Evolutionary conservation across 2,888 invertebrate species (phyloP).

Genomic region (Volucella inanis): DNA sequence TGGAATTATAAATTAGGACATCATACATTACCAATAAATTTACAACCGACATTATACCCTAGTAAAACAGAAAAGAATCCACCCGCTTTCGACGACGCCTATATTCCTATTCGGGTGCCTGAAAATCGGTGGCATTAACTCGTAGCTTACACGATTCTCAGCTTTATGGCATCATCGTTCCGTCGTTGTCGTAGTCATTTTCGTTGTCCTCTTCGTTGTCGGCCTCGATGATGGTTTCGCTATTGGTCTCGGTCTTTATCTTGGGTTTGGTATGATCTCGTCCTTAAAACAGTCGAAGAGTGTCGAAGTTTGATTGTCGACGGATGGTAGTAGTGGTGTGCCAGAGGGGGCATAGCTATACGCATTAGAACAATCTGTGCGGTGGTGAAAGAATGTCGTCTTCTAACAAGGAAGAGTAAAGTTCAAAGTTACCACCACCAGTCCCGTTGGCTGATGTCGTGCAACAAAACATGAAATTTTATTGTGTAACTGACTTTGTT

Average conservation of each 20-base stretch:
- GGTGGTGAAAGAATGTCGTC: neutral
- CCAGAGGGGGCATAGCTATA: neutral
- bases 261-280: no score
- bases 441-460: constrained; percentile 3
- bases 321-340: neutral
- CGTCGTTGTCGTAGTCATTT: neutral
- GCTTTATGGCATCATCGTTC: constrained; percentile 31
- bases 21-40: constrained; percentile 63
- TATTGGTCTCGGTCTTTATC: neutral
- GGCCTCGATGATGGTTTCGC: neutral
- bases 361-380: neutral
- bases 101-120: constrained; percentile 6
- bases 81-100: constrained; percentile 23
- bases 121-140: constrained; percentile 47
- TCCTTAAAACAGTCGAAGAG: neutral
- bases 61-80: constrained; percentile 38
- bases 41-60: constrained; percentile 46
- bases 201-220: neutral
- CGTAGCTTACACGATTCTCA: constrained; percentile 38
- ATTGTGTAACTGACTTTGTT: constrained; percentile 57
- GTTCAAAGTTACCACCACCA: constrained; percentile 1
- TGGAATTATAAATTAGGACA: constrained; percentile 62
- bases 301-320: constrained; percentile 56
- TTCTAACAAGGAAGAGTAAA: neutral
- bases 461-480: constrained; percentile 52